Conservation (phyloP, 2,888 invertebrate species). For the Notodonta dromedarius region DNA sequence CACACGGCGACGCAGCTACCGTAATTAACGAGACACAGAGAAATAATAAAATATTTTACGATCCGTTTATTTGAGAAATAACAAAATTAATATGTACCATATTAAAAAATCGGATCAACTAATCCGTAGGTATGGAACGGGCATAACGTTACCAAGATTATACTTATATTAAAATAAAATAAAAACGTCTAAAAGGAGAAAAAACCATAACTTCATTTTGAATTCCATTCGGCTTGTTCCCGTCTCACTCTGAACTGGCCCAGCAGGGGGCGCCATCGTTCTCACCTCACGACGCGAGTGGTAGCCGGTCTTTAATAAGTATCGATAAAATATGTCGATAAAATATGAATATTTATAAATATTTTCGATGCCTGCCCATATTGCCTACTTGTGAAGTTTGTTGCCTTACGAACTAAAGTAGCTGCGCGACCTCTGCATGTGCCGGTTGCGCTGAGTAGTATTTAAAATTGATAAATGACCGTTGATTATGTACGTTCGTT, state of each 20-base stretch:
- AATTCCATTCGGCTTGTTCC: constrained; percentile 79
- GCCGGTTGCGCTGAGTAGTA: constrained; percentile 20
- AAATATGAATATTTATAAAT: constrained; percentile 83
- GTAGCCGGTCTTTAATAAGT: constrained; percentile 83
- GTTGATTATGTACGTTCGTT: constrained; percentile 25
- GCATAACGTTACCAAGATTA: constrained; percentile 62
- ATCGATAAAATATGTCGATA: constrained; percentile 82
- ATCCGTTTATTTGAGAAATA: constrained; percentile 34
- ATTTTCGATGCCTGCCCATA: constrained; percentile 70
- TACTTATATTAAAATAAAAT: constrained; percentile 66
- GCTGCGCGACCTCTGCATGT: constrained; percentile 18
- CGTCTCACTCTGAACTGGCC: constrained; percentile 74
- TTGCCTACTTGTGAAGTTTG: constrained; percentile 39
- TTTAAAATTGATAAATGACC: constrained; percentile 37
- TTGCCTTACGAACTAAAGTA: constrained; percentile 20
- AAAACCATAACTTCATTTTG: constrained; percentile 81
- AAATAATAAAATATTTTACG: constrained; percentile 33
- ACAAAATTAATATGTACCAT: constrained; percentile 21
- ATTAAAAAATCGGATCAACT: constrained; percentile 44
- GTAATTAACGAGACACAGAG: constrained; percentile 60
- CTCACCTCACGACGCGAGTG: constrained; percentile 83
- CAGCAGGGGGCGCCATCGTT: constrained; percentile 83
- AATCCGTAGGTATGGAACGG: constrained; percentile 51
- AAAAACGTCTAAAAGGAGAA: constrained; percentile 67
- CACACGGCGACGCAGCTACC: constrained; percentile 69